Evolutionary conservation across 2,797 vertebrate species (phyloP).

Genomic region (Bryconaethiops microstoma): DNA sequence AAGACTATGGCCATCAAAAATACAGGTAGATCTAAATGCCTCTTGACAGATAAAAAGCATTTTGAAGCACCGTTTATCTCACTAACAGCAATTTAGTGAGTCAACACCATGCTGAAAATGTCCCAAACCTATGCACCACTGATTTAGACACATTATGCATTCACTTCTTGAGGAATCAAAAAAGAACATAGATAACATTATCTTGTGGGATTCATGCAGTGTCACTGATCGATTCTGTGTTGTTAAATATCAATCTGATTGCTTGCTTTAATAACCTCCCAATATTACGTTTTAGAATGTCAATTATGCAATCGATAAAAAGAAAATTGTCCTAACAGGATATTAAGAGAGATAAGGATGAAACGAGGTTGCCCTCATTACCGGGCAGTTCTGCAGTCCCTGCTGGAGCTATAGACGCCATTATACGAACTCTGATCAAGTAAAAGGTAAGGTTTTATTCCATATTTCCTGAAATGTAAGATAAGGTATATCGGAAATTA

Average conservation of each 20-base stretch:
- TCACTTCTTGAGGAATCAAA: background rate
- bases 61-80: constrained; percentile 11
- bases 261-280: constrained; percentile 59
- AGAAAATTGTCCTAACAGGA: constrained; percentile 69
- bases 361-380: constrained; percentile 63
- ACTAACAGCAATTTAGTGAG: constrained; percentile 47
- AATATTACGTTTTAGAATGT: constrained; percentile 72
- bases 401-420: background rate
- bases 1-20: no score
- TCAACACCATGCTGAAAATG: constrained; percentile 11
- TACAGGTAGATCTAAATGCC: no score
- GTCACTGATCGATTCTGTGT: constrained; percentile 63
- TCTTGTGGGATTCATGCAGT: constrained; percentile 58
- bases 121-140: background rate
- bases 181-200: constrained; percentile 54
- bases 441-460: background rate
- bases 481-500: background rate
- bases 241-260: constrained; percentile 68
- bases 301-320: constrained; percentile 70
- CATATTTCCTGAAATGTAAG: background rate
- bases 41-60: background rate
- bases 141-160: background rate
- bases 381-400: constrained; percentile 53
- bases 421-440: background rate
- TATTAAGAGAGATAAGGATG: constrained; percentile 71